Evolutionary conservation across 2,113 vertebrate genomes (phyloP).

Genomic region (Pseudolaguvia tuberculata): DNA sequence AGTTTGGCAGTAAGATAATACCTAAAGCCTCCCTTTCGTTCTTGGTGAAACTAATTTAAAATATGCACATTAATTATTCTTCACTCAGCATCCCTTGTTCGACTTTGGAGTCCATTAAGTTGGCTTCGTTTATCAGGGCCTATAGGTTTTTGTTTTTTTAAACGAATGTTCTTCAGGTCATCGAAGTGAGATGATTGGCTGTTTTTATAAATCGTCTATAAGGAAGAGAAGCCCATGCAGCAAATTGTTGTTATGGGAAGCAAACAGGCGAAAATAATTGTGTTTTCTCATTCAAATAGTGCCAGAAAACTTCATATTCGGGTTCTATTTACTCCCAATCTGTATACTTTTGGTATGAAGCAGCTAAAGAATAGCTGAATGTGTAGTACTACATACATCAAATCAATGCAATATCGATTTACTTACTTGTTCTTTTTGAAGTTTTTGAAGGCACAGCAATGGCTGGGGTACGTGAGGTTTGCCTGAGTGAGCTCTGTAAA

Average conservation of each 20-base stretch:
- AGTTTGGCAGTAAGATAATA: not conserved
- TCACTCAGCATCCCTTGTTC: not conserved
- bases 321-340: not conserved
- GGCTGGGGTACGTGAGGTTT: conserved; percentile 88
- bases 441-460: conserved; percentile 87
- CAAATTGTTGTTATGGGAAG: too few relatives aligned
- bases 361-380: too few relatives aligned
- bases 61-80: not conserved
- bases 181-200: not conserved
- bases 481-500: conserved; percentile 77
- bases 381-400: not conserved
- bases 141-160: not conserved
- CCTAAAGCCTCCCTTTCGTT: not conserved
- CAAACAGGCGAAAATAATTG: too few relatives aligned
- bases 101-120: not conserved
- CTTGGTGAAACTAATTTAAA: not conserved
- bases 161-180: not conserved
- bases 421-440: conserved; percentile 66
- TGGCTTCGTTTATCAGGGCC: not conserved
- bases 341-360: not conserved
- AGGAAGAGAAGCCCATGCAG: too few relatives aligned
- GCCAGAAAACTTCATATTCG: too few relatives aligned
- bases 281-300: too few relatives aligned
- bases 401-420: not conserved
- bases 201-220: not conserved